Evolutionary conservation across 2,888 invertebrate genomes (phyloP).

Genomic region (Acronicta leporina): DNA sequence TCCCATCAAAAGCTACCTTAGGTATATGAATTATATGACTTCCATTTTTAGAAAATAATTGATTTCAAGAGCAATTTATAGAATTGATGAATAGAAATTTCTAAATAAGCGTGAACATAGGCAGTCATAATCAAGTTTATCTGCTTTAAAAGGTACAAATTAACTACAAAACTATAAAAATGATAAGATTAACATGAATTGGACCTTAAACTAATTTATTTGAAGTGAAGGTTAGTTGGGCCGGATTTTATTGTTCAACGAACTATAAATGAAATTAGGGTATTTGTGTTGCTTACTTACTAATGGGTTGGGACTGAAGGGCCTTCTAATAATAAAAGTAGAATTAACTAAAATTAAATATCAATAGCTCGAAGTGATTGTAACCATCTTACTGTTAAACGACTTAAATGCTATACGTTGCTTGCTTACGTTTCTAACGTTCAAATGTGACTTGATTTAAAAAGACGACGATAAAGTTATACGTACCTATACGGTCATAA

Average conservation of each 20-base stretch:
- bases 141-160: conserved; percentile 32
- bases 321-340: conserved; percentile 30
- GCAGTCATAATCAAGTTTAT: conserved; percentile 25
- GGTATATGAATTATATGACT: no score
- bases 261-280: conserved; percentile 42
- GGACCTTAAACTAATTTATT: conserved; percentile 40
- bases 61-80: no score
- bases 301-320: conserved; percentile 19
- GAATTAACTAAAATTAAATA: background rate
- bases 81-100: background rate
- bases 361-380: no score
- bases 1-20: no score
- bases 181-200: conserved; percentile 42
- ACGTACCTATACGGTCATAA: no score
- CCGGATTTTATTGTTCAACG: conserved; percentile 35
- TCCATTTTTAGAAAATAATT: no score
- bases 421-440: no score
- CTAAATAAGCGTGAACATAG: background rate
- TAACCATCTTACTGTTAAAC: no score
- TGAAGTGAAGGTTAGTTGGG: conserved; percentile 24
- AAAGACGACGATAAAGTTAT: no score
- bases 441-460: no score
- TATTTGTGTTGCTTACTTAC: conserved; percentile 23
- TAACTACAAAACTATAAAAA: conserved; percentile 43
- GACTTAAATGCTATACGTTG: no score